These are phyloP conservation scores for Diaperis boleti DNA, from an alignment of 2,888 invertebrate genomes.

Conservation along the genomic window DNA sequence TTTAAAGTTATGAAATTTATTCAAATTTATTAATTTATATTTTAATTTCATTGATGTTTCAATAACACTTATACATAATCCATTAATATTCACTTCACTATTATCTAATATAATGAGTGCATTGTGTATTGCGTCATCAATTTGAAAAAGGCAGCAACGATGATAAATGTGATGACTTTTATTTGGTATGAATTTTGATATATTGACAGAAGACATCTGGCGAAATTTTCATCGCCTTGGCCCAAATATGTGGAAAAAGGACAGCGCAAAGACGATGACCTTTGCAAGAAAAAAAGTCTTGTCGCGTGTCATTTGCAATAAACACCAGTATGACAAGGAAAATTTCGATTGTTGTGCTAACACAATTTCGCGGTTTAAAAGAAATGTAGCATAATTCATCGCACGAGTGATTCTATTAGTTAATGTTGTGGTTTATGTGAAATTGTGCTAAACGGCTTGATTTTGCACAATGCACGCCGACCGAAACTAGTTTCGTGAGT, in stretches of 20 bases:
- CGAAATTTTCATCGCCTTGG: slow-evolving; percentile 24
- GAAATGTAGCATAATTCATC: not conserved
- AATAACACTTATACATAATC: too few relatives aligned
- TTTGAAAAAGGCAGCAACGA: not conserved
- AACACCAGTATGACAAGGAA: not conserved
- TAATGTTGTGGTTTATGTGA: not conserved
- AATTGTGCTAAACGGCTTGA: not conserved
- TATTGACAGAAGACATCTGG: not conserved
- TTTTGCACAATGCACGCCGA: not conserved
- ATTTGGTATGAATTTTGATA: not conserved
- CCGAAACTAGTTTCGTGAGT: not conserved
- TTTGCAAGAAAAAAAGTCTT: not conserved
- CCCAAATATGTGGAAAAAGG: slow-evolving; percentile 5
- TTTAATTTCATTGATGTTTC: too few relatives aligned
- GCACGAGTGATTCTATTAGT: not conserved
- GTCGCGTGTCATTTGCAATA: slow-evolving; percentile 8
- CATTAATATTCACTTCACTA: slow-evolving; percentile 11
- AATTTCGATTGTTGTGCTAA: slow-evolving; percentile 1
- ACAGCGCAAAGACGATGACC: not conserved
- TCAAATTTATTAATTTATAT: too few relatives aligned
- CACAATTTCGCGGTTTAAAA: slow-evolving; percentile 13
- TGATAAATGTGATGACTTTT: not conserved
- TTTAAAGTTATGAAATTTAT: too few relatives aligned
- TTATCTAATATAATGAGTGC: slow-evolving; percentile 8
- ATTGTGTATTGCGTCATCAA: slow-evolving; percentile 8